Conservation (phyloP, 2,113 vertebrate genomes). For the Phalacrocorax carbo region DNA sequence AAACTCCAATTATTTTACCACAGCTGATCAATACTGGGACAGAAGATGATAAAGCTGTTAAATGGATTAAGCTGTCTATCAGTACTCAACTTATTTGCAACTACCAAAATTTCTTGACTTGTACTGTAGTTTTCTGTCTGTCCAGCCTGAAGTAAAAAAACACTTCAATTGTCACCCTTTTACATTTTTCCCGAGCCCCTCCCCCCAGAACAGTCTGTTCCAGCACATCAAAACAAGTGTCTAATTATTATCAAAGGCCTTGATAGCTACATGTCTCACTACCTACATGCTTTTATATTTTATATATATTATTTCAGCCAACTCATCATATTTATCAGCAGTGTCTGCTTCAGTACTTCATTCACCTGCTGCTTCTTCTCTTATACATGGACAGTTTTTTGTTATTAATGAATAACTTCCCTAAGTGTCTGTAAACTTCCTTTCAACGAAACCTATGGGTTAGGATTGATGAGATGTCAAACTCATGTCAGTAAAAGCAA, state of each 20-base stretch:
- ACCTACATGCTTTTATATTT: neutral
- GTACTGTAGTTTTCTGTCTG: neutral
- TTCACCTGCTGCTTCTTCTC: neutral
- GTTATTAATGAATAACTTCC: neutral
- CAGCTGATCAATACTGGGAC: neutral
- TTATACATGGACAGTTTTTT: neutral
- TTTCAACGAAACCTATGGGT: neutral
- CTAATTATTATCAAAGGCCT: neutral
- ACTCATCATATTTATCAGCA: neutral
- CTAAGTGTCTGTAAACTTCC: neutral
- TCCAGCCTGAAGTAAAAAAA: neutral
- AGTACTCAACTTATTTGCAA: neutral
- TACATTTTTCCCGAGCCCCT: neutral
- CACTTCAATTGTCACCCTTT: neutral
- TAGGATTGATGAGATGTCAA: neutral
- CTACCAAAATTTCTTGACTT: neutral
- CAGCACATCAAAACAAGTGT: neutral
- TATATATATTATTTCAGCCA: neutral
- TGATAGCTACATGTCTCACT: neutral
- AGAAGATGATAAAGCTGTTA: neutral
- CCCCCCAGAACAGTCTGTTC: neutral
- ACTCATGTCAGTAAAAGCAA: neutral
- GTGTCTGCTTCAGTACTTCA: neutral
- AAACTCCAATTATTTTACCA: neutral
- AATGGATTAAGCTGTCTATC: neutral